Base-by-base conservation (phyloP, 2,797 vertebrate species). In the Antrozous pallidus region DNA sequence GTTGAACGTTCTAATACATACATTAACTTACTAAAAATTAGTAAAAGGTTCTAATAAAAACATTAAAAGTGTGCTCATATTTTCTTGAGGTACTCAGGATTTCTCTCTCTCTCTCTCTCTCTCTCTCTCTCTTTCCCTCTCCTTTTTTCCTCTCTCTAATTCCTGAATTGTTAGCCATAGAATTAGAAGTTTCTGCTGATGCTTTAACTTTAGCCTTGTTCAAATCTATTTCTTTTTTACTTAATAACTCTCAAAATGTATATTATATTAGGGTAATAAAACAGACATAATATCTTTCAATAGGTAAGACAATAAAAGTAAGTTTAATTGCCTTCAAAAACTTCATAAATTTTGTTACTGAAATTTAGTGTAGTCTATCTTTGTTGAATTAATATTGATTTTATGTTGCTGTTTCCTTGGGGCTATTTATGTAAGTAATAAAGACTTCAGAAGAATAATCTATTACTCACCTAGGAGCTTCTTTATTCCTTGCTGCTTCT, bases 391-490 rank as follows among this genome's bases (percentile, higher is more conserved):
- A 98, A 97, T 98, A 98, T 98, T 98, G 98, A 98, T 98, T 98
- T 98, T 97, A 96, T 96, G 97, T 93, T 97, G 94, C 96, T 97
- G 77, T 97, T 98, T 98, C 98, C 96, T 95, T 97, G 75, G 90
- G 84, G 79, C 98, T 98, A 98, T 98, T 98, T 97, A 98, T 98
- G 90, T 97, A 97, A 97, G 97, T 92, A 97, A 98, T 98, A 98
- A 98, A 98, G 95, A 58, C 49, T 96, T 98, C 97, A 96, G 92
- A 97, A 96, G 89, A 97, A 96, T 97, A 96, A 98, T 97, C 87
- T 94, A 97, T 95, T 94, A 95, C 98, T 98, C 97, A 98, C 98
- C 98, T 84, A 98, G 95, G 90, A 98, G 97, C 71, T 98, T 98
- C 97, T 98, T 98, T 94, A 97, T 92, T 78, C 97, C 97, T 96